Conservation (phyloP, 2,797 vertebrate genomes). For the Lithobates sylvaticus region DNA sequence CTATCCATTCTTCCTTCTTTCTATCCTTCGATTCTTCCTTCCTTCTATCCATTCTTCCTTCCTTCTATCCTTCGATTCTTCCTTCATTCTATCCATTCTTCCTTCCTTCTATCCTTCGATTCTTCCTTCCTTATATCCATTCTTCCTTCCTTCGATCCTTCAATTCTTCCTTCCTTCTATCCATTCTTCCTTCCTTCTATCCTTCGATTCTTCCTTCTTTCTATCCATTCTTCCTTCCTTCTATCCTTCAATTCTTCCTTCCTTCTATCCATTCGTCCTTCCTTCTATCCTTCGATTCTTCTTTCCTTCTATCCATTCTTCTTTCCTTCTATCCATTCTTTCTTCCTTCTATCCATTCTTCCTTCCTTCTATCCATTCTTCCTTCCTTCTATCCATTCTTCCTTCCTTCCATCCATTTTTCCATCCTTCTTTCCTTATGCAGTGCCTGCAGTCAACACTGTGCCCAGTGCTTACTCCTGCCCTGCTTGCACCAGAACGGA, state of each 20-base stretch:
- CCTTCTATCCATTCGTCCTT: too few species aligned
- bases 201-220: too few species aligned
- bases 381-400: background rate
- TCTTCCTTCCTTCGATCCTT: too few species aligned
- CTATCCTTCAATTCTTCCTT: background rate
- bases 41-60: background rate
- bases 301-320: background rate
- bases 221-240: background rate
- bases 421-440: background rate
- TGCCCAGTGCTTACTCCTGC: background rate
- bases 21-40: background rate
- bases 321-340: too few species aligned
- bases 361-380: background rate
- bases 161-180: too few species aligned
- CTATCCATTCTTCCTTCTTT: too few species aligned
- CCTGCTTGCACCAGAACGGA: background rate
- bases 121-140: background rate
- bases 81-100: background rate
- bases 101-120: background rate
- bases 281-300: background rate
- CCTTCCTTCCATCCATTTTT: too few species aligned
- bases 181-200: too few species aligned
- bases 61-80: too few species aligned
- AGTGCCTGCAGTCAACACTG: slow-evolving; percentile 11
- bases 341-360: too few species aligned